These are phyloP conservation scores for Macrobrachium nipponense DNA, from an alignment of 1,140 invertebrate genomes.

Conservation along the genomic window DNA sequence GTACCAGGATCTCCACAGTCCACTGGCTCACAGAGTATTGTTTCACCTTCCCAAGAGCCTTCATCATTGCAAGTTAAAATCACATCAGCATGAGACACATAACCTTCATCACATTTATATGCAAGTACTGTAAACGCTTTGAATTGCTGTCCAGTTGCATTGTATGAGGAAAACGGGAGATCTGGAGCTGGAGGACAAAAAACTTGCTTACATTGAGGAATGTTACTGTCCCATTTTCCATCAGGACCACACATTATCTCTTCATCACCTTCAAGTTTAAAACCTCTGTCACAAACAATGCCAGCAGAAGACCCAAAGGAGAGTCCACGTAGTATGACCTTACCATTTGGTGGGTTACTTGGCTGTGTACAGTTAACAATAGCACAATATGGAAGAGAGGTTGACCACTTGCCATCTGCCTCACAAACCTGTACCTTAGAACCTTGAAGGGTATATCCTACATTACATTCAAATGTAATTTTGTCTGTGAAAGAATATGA, in stretches of 20 bases:
- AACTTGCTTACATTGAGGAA: constrained; percentile 59
- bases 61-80: constrained; percentile 39
- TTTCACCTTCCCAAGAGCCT: constrained; percentile 55
- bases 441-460: constrained; percentile 53
- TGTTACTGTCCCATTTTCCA: constrained; percentile 57
- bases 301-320: constrained; percentile 57
- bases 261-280: constrained; percentile 37
- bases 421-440: constrained; percentile 68
- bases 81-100: constrained; percentile 15
- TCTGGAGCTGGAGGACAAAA: constrained; percentile 60
- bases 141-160: constrained; percentile 58
- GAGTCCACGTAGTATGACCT: constrained; percentile 44
- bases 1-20: constrained; percentile 68
- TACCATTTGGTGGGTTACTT: constrained; percentile 55
- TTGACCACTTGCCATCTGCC: constrained; percentile 71
- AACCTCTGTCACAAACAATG: constrained; percentile 58
- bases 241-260: constrained; percentile 50
- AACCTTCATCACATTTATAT: constrained; percentile 61
- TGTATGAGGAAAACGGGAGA: constrained; percentile 55
- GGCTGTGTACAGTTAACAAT: constrained; percentile 63
- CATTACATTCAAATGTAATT: constrained; percentile 58
- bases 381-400: constrained; percentile 43
- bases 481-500: constrained; percentile 60
- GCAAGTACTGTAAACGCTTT: constrained; percentile 53
- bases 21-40: constrained; percentile 65